Evolutionary conservation across 1,140 invertebrate genomes (phyloP).

Genomic region (Arion vulgaris): DNA sequence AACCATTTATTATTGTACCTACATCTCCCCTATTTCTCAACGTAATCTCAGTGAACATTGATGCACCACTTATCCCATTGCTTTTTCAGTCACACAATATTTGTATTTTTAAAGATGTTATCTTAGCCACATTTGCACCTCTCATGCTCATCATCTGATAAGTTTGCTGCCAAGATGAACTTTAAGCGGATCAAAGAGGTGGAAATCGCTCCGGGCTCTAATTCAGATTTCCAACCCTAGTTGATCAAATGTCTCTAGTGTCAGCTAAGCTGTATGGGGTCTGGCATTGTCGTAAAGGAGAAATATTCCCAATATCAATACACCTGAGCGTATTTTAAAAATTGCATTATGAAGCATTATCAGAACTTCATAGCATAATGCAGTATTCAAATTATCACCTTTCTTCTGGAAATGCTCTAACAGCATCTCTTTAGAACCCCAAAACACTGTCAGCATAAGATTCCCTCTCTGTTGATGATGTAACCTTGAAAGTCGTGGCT

Average conservation of each 20-base stretch:
- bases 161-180: background rate
- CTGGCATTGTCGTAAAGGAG: background rate
- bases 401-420: slow-evolving; percentile 2
- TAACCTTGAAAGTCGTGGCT: background rate
- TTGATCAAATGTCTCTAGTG: background rate
- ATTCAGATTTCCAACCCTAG: background rate
- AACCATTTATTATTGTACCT: background rate
- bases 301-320: background rate
- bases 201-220: background rate
- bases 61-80: background rate
- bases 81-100: background rate
- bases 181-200: background rate
- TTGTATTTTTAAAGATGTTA: background rate
- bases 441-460: background rate
- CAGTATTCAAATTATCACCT: background rate
- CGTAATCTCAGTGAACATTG: background rate
- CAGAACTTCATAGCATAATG: background rate
- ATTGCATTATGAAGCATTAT: background rate
- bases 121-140: slow-evolving; percentile 5
- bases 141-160: background rate
- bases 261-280: background rate
- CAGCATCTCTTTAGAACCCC: background rate
- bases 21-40: slow-evolving; percentile 7
- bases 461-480: background rate
- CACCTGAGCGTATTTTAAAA: background rate